Percentiles rank a stretch among this genome's conserved stretches.
Conservation (phyloP, 2,113 vertebrate genomes). For the Rallus limicola region DNA sequence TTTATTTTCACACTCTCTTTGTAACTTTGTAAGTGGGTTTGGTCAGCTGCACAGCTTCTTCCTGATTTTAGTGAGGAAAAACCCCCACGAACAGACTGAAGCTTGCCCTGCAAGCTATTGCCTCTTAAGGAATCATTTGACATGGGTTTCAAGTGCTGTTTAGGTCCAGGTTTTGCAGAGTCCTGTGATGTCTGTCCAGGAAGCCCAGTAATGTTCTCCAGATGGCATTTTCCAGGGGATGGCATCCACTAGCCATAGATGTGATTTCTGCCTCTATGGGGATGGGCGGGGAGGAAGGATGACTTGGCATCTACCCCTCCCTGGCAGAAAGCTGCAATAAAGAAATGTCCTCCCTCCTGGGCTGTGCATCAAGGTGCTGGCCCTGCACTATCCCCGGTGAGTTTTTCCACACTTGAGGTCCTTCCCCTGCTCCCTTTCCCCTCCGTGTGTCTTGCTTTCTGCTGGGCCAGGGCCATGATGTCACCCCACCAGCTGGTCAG, state of each 20-base stretch:
- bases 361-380: background rate
- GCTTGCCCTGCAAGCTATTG: background rate
- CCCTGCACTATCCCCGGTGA: background rate
- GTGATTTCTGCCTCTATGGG: background rate
- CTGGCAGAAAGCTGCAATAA: background rate
- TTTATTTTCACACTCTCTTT: constrained; percentile 24
- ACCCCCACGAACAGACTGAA: background rate
- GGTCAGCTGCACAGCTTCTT: constrained; percentile 24
- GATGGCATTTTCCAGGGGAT: constrained; percentile 42
- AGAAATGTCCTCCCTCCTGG: fast-evolving
- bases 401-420: background rate
- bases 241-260: background rate
- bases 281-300: background rate
- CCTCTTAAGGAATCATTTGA: constrained; percentile 17
- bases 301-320: background rate
- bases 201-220: constrained; percentile 25
- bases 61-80: background rate
- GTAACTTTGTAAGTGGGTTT: background rate
- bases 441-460: background rate
- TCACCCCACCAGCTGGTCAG: background rate
- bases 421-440: background rate
- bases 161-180: constrained; percentile 10
- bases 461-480: background rate
- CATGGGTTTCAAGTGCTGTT: background rate
- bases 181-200: constrained; percentile 7